Percentiles rank a stretch among this genome's conserved stretches.
These are phyloP conservation scores for Agapornis canus DNA, from an alignment of 2,797 vertebrate species.

Conservation along the genomic window DNA sequence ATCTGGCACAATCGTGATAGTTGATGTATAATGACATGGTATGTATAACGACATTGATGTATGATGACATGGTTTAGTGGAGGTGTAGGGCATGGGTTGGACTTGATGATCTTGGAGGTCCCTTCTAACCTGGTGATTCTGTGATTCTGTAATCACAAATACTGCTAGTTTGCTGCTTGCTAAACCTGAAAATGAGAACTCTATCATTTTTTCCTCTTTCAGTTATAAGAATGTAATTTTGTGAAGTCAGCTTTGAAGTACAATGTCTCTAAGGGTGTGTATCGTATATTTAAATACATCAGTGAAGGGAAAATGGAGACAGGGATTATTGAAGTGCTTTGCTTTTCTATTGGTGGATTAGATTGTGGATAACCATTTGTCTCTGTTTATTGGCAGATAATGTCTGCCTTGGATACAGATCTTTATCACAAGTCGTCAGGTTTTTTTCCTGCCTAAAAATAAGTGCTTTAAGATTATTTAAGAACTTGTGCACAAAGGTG, in stretches of 20 bases:
- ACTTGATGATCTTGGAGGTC: too few species aligned
- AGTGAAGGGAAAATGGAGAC: not conserved
- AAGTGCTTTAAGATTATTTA: not conserved
- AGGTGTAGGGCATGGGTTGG: too few species aligned
- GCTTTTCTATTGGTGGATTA: not conserved
- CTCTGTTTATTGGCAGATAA: not conserved
- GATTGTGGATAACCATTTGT: not conserved
- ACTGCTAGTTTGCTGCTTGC: not conserved
- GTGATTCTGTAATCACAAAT: too few species aligned
- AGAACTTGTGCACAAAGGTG: not conserved
- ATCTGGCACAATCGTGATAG: not conserved
- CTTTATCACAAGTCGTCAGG: not conserved
- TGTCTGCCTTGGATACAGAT: not conserved
- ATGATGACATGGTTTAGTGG: too few species aligned
- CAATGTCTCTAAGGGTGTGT: not conserved
- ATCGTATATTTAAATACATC: not conserved
- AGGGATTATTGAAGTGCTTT: not conserved
- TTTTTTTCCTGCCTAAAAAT: not conserved
- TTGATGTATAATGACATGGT: not conserved
- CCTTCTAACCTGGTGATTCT: too few species aligned
- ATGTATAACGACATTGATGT: too few species aligned
- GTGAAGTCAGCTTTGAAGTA: not conserved
- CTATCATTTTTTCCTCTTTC: not conserved
- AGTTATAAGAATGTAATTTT: not conserved
- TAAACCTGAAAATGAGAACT: not conserved